Percentiles rank a stretch among this genome's conserved stretches.
These are phyloP conservation scores for Helarctos malayanus DNA, from an alignment of 2,797 vertebrate genomes.

Conservation along the genomic window DNA sequence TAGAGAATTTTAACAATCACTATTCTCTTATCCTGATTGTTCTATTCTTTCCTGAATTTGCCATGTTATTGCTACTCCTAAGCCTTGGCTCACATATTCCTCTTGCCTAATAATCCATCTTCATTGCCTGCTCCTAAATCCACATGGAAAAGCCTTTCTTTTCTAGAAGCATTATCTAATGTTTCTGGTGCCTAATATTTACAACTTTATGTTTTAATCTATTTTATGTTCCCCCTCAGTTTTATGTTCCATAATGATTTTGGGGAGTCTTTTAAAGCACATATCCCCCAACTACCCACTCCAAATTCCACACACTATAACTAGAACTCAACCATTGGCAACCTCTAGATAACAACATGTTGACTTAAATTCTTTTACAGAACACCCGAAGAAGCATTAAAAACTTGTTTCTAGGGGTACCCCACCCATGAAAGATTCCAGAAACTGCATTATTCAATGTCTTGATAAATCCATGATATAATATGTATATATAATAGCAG, in stretches of 20 bases:
- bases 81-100: neutral
- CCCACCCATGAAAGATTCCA: neutral
- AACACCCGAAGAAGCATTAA: neutral
- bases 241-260: neutral
- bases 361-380: neutral
- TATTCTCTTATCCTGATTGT: neutral
- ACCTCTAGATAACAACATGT: neutral
- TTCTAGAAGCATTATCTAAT: neutral
- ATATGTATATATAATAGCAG: constrained; percentile 32
- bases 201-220: neutral
- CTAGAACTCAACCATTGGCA: neutral
- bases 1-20: neutral
- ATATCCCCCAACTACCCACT: neutral
- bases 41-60: neutral
- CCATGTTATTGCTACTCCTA: neutral
- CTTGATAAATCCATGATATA: neutral
- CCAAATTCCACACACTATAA: neutral
- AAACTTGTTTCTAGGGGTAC: neutral
- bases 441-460: neutral
- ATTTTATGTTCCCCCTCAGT: neutral
- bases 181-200: neutral
- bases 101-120: neutral
- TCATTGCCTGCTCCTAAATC: neutral
- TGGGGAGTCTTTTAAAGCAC: neutral
- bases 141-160: neutral